Percentiles rank a stretch among this genome's conserved stretches.
These are phyloP conservation scores for Salminus brasiliensis DNA, from an alignment of 2,113 vertebrate genomes.

Conservation along the genomic window DNA sequence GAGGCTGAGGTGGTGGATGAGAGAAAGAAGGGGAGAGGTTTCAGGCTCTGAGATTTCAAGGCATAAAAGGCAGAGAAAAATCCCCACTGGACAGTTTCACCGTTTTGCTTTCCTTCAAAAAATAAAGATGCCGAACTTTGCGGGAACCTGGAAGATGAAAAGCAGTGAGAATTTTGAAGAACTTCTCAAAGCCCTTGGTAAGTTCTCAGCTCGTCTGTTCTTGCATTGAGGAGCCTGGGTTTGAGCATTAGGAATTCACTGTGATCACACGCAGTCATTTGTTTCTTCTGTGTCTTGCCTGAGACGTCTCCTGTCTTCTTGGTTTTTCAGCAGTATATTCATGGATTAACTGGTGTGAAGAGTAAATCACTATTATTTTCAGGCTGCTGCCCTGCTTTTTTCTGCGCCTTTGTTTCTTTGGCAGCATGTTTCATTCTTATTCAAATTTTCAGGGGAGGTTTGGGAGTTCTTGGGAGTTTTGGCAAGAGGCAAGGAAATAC, in stretches of 20 bases:
- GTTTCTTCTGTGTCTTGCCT: conserved; percentile 19
- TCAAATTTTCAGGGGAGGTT: conserved; percentile 27
- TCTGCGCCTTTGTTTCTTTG: conserved; percentile 53
- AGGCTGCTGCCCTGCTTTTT: conserved; percentile 44
- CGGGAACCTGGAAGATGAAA: conserved; percentile 89
- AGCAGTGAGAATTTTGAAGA: conserved; percentile 92
- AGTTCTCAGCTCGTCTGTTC: conserved; percentile 48
- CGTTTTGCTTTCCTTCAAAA: not conserved
- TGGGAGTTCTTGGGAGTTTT: not conserved
- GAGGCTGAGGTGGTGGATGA: conserved; percentile 49
- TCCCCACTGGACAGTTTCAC: not conserved
- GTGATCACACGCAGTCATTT: conserved; percentile 16
- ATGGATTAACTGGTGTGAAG: conserved; percentile 55
- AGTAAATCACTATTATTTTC: conserved; percentile 58
- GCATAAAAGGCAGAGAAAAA: not conserved
- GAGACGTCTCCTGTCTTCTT: conserved; percentile 17
- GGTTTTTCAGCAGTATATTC: conserved; percentile 52
- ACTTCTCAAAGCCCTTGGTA: conserved; percentile 90
- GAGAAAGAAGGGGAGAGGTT: not conserved
- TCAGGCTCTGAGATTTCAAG: conserved; percentile 7
- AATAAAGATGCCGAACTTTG: conserved; percentile 85
- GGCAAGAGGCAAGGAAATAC: not conserved
- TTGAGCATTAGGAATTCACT: not conserved
- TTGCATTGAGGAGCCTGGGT: not conserved
- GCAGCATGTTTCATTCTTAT: conserved; percentile 46